Evolutionary conservation across 2,797 vertebrate genomes (phyloP).

Genomic region (Sarcoramphus papa): DNA sequence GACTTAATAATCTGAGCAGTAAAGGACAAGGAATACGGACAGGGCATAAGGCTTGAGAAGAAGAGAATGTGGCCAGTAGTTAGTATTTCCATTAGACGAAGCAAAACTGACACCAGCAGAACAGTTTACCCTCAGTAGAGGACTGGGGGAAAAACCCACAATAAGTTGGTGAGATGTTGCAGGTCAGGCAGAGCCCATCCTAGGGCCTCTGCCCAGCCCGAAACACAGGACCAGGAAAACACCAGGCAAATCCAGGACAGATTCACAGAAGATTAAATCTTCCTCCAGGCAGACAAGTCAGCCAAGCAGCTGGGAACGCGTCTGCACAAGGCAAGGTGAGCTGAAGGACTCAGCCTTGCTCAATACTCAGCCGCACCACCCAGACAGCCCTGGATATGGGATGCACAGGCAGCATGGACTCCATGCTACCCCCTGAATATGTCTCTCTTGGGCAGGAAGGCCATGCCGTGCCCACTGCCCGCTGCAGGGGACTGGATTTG

Average conservation of each 20-base stretch:
- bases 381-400: not conserved
- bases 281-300: not conserved
- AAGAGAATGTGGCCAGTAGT: not conserved
- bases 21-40: not conserved
- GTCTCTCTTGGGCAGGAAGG: not conserved
- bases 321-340: not conserved
- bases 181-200: not conserved
- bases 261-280: not conserved
- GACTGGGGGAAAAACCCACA: not conserved
- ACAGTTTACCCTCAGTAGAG: not conserved
- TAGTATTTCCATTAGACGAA: not conserved
- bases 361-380: not conserved
- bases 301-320: not conserved
- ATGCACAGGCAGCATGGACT: accelerated
- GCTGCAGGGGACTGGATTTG: not conserved
- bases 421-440: not conserved
- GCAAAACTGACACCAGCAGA: not conserved
- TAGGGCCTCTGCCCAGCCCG: not conserved
- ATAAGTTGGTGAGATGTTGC: not conserved
- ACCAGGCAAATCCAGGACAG: not conserved
- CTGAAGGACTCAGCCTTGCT: not conserved
- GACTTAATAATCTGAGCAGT: not conserved
- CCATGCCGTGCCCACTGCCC: accelerated
- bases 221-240: not conserved
- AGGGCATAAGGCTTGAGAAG: accelerated